Evolutionary conservation across 2,888 invertebrate species (phyloP).

Genomic region (Lithosia quadra): DNA sequence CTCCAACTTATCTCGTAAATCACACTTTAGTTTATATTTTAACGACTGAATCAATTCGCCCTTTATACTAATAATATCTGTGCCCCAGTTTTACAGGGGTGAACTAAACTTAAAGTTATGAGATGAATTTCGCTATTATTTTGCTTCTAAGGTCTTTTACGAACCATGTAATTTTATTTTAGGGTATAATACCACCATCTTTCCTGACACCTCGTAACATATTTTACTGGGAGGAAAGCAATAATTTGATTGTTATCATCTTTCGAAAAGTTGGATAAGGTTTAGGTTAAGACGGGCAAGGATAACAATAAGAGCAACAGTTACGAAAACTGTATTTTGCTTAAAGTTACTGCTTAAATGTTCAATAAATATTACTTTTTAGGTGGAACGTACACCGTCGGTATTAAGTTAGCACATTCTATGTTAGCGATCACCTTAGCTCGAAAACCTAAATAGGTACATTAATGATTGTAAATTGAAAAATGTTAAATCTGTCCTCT

Average conservation of each 20-base stretch:
- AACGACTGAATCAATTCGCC: constrained; percentile 49
- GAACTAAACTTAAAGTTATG: constrained; percentile 18
- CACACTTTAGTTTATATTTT: constrained; percentile 46
- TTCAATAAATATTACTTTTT: too few relatives aligned
- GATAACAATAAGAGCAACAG: neutral
- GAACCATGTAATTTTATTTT: constrained; percentile 5
- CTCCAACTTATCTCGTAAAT: constrained; percentile 49
- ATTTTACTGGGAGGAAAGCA: neutral
- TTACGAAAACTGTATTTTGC: neutral
- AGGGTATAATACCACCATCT: constrained; percentile 4
- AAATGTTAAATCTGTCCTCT: too few relatives aligned
- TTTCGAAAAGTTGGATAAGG: neutral
- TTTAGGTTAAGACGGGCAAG: neutral
- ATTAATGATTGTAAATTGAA: too few relatives aligned
- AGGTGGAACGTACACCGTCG: neutral
- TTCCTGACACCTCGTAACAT: constrained; percentile 2
- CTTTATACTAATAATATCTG: constrained; percentile 37
- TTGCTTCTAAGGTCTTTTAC: constrained; percentile 12
- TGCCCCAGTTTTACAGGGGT: constrained; percentile 22
- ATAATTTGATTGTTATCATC: constrained; percentile 7
- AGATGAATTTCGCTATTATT: constrained; percentile 13
- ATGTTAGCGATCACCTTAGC: too few relatives aligned
- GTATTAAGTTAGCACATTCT: too few relatives aligned
- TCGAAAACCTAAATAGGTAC: too few relatives aligned
- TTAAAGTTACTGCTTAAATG: neutral